phyloP scores from a whole-genome alignment of 2,113 vertebrate species.

The Silurus glanis region DNA sequence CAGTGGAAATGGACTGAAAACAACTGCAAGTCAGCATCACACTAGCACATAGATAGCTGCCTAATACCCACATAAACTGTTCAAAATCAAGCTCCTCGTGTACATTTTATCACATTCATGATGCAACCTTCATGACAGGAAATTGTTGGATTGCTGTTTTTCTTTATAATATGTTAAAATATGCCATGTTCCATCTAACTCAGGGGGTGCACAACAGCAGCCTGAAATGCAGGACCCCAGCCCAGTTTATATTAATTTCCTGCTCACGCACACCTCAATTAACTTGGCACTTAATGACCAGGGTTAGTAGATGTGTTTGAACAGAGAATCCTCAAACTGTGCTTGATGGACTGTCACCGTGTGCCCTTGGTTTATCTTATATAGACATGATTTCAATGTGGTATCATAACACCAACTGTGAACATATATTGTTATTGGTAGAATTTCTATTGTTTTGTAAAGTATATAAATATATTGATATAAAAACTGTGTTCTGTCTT shows the following conservation, averaged over 20 bases:
- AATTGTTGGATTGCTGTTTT: conserved; percentile 45
- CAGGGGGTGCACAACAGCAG: conserved; percentile 15
- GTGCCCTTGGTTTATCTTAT: conserved; percentile 55
- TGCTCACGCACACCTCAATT: conserved; percentile 3
- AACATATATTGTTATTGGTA: conserved; percentile 75
- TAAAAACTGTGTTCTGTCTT: conserved; percentile 49
- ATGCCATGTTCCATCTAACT: conserved; percentile 50
- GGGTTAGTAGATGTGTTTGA: conserved; percentile 2
- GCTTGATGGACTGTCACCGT: conserved; percentile 55
- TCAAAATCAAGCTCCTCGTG: conserved; percentile 36
- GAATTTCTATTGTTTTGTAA: conserved; percentile 75
- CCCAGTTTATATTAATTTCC: conserved; percentile 1
- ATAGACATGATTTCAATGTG: conserved; percentile 66
- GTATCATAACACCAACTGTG: conserved; percentile 74
- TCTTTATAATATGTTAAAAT: conserved; percentile 37
- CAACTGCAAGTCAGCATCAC: conserved; percentile 33
- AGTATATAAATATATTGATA: conserved; percentile 71
- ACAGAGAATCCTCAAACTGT: conserved; percentile 66
- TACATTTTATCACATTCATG: conserved; percentile 37
- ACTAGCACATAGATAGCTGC: conserved; percentile 45
- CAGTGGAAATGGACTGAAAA: conserved; percentile 23
- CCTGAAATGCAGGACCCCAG: conserved; percentile 8
- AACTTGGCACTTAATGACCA: conserved; percentile 3
- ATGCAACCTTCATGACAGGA: conserved; percentile 39
- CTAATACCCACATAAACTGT: conserved; percentile 42